Evolutionary conservation across 2,888 invertebrate genomes (phyloP).

Genomic region (Conistra vaccinii): DNA sequence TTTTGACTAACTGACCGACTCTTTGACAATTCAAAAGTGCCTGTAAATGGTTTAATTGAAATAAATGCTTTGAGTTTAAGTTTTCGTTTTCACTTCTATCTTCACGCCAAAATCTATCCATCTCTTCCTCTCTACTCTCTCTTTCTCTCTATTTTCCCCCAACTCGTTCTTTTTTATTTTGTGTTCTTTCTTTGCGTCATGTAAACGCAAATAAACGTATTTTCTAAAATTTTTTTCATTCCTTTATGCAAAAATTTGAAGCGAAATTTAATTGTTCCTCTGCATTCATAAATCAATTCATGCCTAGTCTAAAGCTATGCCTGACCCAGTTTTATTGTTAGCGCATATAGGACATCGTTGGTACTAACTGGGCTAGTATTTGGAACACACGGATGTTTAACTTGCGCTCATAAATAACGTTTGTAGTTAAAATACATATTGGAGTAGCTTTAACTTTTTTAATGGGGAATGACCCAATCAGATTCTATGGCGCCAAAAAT

Average conservation of each 20-base stretch:
- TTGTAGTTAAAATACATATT: slow-evolving; percentile 45
- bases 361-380: slow-evolving; percentile 52
- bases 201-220: no score
- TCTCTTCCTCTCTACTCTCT: not conserved
- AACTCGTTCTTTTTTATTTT: no score
- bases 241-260: no score
- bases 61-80: no score
- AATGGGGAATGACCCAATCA: slow-evolving; percentile 3
- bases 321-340: slow-evolving; percentile 64
- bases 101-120: not conserved
- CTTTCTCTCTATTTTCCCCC: no score
- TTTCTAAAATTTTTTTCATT: no score
- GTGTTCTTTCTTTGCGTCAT: no score
- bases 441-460: slow-evolving; percentile 8
- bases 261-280: slow-evolving; percentile 50
- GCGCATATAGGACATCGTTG: slow-evolving; percentile 54
- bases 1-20: no score
- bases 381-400: slow-evolving; percentile 57
- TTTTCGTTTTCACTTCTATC: not conserved
- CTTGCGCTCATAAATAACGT: slow-evolving; percentile 44
- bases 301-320: slow-evolving; percentile 54
- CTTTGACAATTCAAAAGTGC: no score
- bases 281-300: slow-evolving; percentile 66
- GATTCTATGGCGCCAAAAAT: not conserved
- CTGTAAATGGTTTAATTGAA: no score